These are phyloP conservation scores for Dynastes tityus DNA, from an alignment of 2,888 invertebrate species.

Conservation along the genomic window DNA sequence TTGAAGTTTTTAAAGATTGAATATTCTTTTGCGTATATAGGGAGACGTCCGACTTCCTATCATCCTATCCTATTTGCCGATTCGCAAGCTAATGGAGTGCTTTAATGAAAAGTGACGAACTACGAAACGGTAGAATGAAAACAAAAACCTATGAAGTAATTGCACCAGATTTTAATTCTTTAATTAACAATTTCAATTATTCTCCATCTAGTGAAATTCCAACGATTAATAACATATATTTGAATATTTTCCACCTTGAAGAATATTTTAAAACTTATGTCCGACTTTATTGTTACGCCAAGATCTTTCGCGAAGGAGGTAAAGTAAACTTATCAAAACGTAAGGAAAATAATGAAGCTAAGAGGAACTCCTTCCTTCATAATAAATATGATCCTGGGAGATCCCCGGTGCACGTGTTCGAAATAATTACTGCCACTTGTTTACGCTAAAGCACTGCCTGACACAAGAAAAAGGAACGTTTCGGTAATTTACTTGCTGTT, in stretches of 20 bases:
- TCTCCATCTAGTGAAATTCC: no score
- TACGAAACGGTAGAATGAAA: neutral
- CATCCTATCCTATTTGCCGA: neutral
- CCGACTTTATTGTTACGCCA: neutral
- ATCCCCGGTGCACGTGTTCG: conserved; percentile 27
- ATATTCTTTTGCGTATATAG: conserved; percentile 18
- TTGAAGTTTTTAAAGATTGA: conserved; percentile 31
- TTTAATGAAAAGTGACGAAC: neutral
- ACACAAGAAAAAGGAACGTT: conserved; percentile 21
- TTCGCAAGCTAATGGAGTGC: no score
- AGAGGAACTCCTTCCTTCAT: conserved; percentile 14
- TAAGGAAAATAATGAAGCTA: conserved; percentile 37
- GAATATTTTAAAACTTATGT: neutral
- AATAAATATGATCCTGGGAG: conserved; percentile 41
- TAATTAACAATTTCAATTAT: no score
- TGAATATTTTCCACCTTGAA: neutral
- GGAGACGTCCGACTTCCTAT: neutral
- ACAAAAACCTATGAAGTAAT: no score
- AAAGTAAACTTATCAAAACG: conserved; percentile 25
- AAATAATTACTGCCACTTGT: conserved; percentile 44
- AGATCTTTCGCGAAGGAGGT: neutral
- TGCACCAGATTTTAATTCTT: no score
- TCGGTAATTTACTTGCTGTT: conserved; percentile 40
- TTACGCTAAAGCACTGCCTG: conserved; percentile 35
- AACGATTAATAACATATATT: neutral